phyloP scores from a whole-genome alignment of 2,888 invertebrate species.

The Tipula unca region DNA sequence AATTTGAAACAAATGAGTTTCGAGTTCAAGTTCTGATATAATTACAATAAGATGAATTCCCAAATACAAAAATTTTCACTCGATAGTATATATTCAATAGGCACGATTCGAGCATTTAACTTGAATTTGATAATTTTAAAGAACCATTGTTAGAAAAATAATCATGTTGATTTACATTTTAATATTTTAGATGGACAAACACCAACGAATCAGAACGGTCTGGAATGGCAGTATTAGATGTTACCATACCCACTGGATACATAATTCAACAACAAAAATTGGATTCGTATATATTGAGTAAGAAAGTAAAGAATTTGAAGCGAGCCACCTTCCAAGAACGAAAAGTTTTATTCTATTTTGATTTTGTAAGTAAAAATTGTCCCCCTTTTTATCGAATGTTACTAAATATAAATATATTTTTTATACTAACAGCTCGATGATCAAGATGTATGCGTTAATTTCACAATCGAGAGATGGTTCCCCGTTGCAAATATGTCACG shows the following conservation, averaged over 20 bases:
- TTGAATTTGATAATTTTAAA: too few species aligned
- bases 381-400: not conserved
- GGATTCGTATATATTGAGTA: constrained; percentile 74
- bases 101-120: too few species aligned
- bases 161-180: constrained; percentile 20
- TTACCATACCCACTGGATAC: constrained; percentile 83
- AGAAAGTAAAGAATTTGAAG: constrained; percentile 69
- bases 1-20: too few species aligned
- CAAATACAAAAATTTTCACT: too few species aligned
- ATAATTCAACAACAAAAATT: constrained; percentile 84
- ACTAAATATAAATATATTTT: constrained; percentile 18
- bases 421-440: constrained; percentile 69
- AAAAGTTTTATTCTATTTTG: constrained; percentile 88
- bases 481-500: constrained; percentile 96
- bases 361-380: constrained; percentile 58
- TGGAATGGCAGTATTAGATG: constrained; percentile 81
- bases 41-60: too few species aligned
- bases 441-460: constrained; percentile 81
- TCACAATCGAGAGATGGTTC: constrained; percentile 89
- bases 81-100: too few species aligned
- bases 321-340: constrained; percentile 72
- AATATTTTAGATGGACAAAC: constrained; percentile 62
- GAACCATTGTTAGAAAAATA: too few species aligned
- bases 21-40: too few species aligned
- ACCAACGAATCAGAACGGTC: constrained; percentile 69